A percentile compares a stretch with the other conserved stretches of the same genome.
phyloP scores from a whole-genome alignment of 2,888 invertebrate species.

The Rhagonycha fulva region DNA sequence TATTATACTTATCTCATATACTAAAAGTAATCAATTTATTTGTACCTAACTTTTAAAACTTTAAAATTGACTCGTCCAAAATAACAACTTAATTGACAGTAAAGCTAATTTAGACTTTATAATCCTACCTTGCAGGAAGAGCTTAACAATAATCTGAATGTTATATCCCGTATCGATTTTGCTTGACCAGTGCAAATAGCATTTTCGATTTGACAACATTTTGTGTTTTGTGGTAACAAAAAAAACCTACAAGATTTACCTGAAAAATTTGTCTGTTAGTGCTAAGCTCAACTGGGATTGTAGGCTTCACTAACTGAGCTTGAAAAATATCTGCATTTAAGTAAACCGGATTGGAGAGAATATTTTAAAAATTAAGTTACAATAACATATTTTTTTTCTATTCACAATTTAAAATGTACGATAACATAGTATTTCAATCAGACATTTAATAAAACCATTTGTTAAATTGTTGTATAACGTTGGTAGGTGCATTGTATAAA shows the following conservation, averaged over 20 bases:
- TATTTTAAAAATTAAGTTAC: background rate
- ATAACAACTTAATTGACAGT: background rate
- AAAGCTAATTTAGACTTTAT: background rate
- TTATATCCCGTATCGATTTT: background rate
- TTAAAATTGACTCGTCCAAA: too few relatives aligned
- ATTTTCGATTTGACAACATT: background rate
- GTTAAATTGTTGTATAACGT: background rate
- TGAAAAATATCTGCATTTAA: background rate
- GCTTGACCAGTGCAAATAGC: background rate
- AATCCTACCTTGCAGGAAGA: background rate
- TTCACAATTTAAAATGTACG: background rate
- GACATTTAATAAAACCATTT: background rate
- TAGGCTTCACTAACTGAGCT: too few relatives aligned
- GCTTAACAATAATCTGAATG: background rate
- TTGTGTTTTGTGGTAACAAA: background rate
- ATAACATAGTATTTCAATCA: background rate
- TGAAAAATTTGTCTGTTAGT: too few relatives aligned
- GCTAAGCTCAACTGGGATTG: too few relatives aligned
- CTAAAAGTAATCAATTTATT: too few relatives aligned
- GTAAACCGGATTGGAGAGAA: background rate
- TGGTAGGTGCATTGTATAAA: background rate
- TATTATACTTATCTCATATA: too few relatives aligned
- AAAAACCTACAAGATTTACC: background rate
- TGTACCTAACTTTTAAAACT: too few relatives aligned
- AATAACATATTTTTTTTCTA: background rate